phyloP scores from a whole-genome alignment of 1,140 invertebrate genomes.

The Venustaconcha ellipsiformis region DNA sequence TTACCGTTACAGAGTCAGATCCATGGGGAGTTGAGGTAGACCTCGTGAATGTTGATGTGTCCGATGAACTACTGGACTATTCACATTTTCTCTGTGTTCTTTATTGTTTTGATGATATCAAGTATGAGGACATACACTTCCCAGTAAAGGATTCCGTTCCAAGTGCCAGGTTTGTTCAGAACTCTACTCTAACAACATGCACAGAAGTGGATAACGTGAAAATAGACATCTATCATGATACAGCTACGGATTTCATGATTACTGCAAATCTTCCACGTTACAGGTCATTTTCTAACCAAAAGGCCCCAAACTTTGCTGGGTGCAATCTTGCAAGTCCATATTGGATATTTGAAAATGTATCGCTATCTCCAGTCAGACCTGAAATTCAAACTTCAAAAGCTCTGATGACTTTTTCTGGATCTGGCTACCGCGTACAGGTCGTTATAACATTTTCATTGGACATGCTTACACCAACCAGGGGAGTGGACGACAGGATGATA shows the following conservation, averaged over 20 bases:
- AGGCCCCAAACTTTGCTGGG: conserved; percentile 13
- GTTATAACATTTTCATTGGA: conserved; percentile 18
- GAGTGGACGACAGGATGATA: conserved; percentile 18
- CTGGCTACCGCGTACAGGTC: neutral
- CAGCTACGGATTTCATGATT: conserved; percentile 16
- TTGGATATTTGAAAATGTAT: conserved; percentile 16
- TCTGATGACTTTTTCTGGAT: conserved; percentile 6
- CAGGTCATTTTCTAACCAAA: conserved; percentile 18
- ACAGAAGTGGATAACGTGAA: conserved; percentile 27
- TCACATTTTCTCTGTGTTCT: conserved; percentile 11
- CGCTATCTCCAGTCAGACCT: neutral
- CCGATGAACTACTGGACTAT: conserved; percentile 8
- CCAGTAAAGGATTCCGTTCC: conserved; percentile 16
- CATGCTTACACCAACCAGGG: conserved; percentile 14
- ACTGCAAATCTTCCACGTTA: conserved; percentile 24
- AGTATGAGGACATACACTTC: conserved; percentile 11
- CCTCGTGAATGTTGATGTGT: conserved; percentile 6
- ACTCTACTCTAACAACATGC: conserved; percentile 17
- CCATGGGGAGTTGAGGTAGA: conserved; percentile 26
- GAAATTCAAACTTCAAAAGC: neutral
- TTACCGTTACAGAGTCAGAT: conserved; percentile 11
- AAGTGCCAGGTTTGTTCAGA: conserved; percentile 27
- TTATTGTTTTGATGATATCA: conserved; percentile 21
- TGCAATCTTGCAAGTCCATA: conserved; percentile 19
- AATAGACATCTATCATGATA: conserved; percentile 24